Evolutionary conservation across 1,140 invertebrate species (phyloP).

Genomic region (Drosophila obscura): DNA sequence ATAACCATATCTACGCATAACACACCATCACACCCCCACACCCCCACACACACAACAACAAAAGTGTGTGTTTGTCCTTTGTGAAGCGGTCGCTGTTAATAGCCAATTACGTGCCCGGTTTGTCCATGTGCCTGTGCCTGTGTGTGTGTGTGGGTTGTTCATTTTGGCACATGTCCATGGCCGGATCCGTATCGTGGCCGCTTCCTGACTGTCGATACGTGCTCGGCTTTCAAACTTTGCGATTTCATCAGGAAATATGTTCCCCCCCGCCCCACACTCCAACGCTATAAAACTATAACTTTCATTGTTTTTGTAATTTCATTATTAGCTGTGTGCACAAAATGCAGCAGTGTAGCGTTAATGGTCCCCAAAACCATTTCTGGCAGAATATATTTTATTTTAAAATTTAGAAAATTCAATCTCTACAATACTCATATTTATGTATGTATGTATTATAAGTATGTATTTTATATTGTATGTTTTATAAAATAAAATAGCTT

Average conservation of each 20-base stretch:
- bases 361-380: background rate
- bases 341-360: slow-evolving; percentile 22
- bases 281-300: slow-evolving; percentile 59
- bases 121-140: slow-evolving; percentile 13
- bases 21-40: no score
- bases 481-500: no score
- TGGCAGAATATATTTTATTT: no score
- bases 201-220: slow-evolving; percentile 51
- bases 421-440: no score
- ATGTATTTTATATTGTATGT: no score
- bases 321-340: slow-evolving; percentile 25
- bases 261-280: background rate
- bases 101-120: slow-evolving; percentile 72
- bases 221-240: slow-evolving; percentile 69
- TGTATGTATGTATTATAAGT: no score
- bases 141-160: slow-evolving; percentile 8
- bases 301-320: slow-evolving; percentile 46
- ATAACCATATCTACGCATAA: slow-evolving; percentile 20
- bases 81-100: slow-evolving; percentile 64
- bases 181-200: slow-evolving; percentile 32
- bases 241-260: slow-evolving; percentile 66
- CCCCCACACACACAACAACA: background rate
- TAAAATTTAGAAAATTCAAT: no score
- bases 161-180: slow-evolving; percentile 41
- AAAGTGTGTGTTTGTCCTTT: slow-evolving; percentile 55